These are phyloP conservation scores for Hirtodrosophila trivittata DNA, from an alignment of 2,888 invertebrate species.

Conservation along the genomic window DNA sequence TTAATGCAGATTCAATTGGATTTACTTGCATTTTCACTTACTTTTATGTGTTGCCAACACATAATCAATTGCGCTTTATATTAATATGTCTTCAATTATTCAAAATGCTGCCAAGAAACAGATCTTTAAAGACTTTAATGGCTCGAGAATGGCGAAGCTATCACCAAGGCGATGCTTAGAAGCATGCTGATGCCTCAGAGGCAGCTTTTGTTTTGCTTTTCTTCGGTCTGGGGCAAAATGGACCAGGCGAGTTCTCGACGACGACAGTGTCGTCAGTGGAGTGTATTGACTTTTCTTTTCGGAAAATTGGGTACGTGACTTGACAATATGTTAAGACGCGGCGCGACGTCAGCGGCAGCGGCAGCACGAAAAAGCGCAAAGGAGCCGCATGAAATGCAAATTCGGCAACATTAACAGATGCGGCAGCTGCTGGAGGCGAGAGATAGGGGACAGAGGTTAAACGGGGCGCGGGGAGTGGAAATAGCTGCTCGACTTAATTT, in stretches of 20 bases:
- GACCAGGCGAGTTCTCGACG: constrained; percentile 3
- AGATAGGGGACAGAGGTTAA: neutral
- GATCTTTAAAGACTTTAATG: neutral
- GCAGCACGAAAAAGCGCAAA: too few species aligned
- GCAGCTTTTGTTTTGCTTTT: constrained; percentile 16
- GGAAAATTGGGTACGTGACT: constrained; percentile 78
- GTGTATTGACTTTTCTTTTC: constrained; percentile 70
- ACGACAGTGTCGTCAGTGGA: constrained; percentile 36
- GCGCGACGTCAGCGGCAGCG: too few species aligned
- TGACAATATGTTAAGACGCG: constrained; percentile 62
- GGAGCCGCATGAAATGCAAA: constrained; percentile 74
- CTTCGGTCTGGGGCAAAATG: constrained; percentile 19
- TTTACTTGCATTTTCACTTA: too few species aligned
- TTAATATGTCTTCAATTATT: neutral
- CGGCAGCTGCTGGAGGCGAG: constrained; percentile 40
- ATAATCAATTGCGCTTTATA: too few species aligned
- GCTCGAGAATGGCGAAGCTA: neutral
- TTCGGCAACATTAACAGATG: constrained; percentile 69
- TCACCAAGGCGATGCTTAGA: neutral
- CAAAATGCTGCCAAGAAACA: neutral
- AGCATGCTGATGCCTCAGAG: constrained; percentile 9
- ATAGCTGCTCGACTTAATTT: constrained; percentile 52
- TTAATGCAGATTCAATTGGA: too few species aligned
- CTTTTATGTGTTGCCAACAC: too few species aligned
- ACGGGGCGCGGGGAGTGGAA: too few species aligned